Percentiles rank a stretch among this genome's conserved stretches.
Evolutionary conservation across 2,797 vertebrate genomes (phyloP).

Genomic region (Sebastes alutus): DNA sequence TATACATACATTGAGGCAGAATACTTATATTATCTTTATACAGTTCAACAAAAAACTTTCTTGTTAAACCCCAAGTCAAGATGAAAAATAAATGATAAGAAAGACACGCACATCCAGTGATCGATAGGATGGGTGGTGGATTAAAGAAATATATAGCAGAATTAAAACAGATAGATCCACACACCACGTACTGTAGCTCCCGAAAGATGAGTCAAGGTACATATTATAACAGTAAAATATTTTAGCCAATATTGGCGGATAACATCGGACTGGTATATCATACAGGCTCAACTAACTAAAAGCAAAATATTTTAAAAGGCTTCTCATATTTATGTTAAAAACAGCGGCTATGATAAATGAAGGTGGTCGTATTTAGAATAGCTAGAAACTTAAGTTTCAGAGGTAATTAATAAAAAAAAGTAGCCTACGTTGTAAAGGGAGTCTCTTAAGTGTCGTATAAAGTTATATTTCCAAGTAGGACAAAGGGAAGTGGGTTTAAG

Average conservation of each 20-base stretch:
- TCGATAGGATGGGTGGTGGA: too few relatives aligned
- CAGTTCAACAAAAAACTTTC: neutral
- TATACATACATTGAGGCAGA: neutral
- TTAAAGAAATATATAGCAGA: too few relatives aligned
- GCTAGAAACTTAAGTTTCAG: slow-evolving; percentile 60
- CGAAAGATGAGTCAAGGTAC: neutral
- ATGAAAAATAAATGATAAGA: too few relatives aligned
- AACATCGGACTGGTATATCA: neutral
- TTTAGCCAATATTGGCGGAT: neutral
- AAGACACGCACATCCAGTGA: too few relatives aligned
- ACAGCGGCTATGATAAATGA: slow-evolving; percentile 63
- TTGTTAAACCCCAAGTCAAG: too few relatives aligned
- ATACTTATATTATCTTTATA: neutral
- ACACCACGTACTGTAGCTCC: too few relatives aligned
- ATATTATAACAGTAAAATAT: neutral
- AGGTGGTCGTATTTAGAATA: slow-evolving; percentile 65
- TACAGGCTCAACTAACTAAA: neutral
- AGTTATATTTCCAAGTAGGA: slow-evolving; percentile 78
- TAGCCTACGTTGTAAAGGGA: slow-evolving; percentile 59
- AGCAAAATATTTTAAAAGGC: neutral
- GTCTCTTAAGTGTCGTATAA: slow-evolving; percentile 71
- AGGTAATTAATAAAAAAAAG: slow-evolving; percentile 78
- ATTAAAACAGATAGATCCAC: too few relatives aligned
- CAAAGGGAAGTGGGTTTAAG: slow-evolving; percentile 69
- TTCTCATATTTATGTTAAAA: slow-evolving; percentile 44